Evolutionary conservation across 2,888 invertebrate species (phyloP).

Genomic region (Siphonodentalium dalli): DNA sequence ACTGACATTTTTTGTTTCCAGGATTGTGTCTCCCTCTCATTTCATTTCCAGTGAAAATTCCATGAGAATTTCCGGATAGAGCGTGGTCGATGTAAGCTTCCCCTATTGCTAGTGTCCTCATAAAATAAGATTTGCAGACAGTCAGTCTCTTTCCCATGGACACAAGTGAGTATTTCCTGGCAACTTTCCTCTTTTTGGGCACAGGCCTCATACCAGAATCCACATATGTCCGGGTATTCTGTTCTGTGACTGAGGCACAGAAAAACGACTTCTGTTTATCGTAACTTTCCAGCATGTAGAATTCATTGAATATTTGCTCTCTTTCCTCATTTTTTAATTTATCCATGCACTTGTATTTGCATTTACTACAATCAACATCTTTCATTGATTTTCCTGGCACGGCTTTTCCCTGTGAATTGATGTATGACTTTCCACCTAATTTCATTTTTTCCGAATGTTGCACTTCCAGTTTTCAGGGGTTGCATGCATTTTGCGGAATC

Average conservation of each 20-base stretch:
- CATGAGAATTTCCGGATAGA: neutral
- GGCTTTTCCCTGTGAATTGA: neutral
- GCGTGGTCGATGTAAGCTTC: neutral
- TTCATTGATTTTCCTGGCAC: conserved; percentile 3
- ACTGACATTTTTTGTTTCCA: neutral
- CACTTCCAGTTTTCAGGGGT: conserved; percentile 5
- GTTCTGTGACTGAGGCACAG: neutral
- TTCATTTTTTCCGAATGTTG: conserved; percentile 11
- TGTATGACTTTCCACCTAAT: conserved; percentile 7
- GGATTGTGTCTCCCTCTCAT: conserved; percentile 4
- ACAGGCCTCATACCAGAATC: neutral
- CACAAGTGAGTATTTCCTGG: neutral
- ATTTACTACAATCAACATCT: conserved; percentile 1
- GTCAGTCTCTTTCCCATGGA: neutral
- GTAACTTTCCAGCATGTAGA: neutral
- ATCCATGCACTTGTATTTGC: conserved; percentile 8
- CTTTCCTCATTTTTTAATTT: conserved; percentile 9
- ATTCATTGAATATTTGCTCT: conserved; percentile 7
- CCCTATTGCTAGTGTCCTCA: conserved; percentile 8
- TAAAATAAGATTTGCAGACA: conserved; percentile 10
- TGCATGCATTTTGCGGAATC: conserved; percentile 1
- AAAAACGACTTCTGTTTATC: conserved; percentile 11
- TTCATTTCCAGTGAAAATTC: conserved; percentile 8
- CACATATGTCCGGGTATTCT: neutral
- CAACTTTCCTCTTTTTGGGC: neutral